Conservation (phyloP, 1,140 invertebrate genomes). For the Ylistrum balloti region DNA sequence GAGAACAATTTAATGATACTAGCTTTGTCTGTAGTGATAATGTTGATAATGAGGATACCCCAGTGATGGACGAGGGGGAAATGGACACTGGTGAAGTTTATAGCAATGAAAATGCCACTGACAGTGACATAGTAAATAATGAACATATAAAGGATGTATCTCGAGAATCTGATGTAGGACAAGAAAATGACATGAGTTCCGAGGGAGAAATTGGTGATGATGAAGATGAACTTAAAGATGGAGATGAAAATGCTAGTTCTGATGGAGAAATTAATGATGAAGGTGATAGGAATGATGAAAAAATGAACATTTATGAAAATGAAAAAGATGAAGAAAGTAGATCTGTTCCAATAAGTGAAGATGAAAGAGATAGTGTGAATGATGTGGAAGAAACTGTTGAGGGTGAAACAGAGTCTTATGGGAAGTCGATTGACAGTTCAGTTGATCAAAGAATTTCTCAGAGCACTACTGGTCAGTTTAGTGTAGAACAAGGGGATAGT, state of each 20-base stretch:
- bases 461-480: not conserved
- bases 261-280: constrained; percentile 46
- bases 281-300: not conserved
- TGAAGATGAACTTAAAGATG: constrained; percentile 42
- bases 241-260: constrained; percentile 42
- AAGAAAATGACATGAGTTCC: constrained; percentile 5
- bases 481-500: not conserved
- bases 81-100: not conserved
- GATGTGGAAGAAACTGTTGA: constrained; percentile 41
- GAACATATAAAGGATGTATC: not conserved
- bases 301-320: constrained; percentile 29
- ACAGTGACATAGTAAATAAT: not conserved
- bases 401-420: not conserved
- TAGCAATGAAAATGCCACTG: constrained; percentile 7
- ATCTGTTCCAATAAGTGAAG: constrained; percentile 53
- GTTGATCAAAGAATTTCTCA: not conserved
- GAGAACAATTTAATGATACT: constrained; percentile 13
- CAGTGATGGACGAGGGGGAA: not conserved
- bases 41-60: not conserved
- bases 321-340: constrained; percentile 43
- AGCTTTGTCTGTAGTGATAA: not conserved
- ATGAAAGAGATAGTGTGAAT: constrained; percentile 46
- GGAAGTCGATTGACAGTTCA: not conserved
- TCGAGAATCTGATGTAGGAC: not conserved
- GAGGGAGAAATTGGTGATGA: constrained; percentile 40